Base-by-base conservation (phyloP, 2,888 invertebrate genomes). In the Agriotes lineatus region DNA sequence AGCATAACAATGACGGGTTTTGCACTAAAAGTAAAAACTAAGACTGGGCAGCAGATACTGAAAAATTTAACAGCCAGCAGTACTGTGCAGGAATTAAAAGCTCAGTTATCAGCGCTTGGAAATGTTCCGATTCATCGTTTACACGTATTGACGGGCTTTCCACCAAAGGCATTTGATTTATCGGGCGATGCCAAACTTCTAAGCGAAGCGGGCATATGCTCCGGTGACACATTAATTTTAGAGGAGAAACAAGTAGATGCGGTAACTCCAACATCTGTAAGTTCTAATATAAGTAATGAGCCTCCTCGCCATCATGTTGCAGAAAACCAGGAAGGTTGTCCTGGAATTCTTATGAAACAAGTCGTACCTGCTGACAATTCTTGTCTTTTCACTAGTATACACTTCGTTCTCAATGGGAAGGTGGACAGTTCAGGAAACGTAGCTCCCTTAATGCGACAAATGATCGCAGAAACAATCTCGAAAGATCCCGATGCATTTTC, bases 301-400 rank as follows among this genome's bases (percentile, higher is more conserved):
- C 16, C 10, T 12, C 12, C 42, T 16, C 39, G 67, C 44, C 22
- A 25, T 59, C 59, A 64, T 33, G 45, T 69, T 54, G 35, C 25
- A 2, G 64, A 69, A 30, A 65, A 65, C 37, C 67, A 52, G 37
- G 63, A 50, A 2, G 75, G 80, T 50, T 79, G 75, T 45, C 82
- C 83, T 69, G 96, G 96, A 25, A 90, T 96, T 75, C 85, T 97
- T 52, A 90, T 96, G 88, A 94, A 96, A 81, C 93, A 94, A 86
- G 91, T 95, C 44, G 97, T 98, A 58, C 97, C 97, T 73, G 94
- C 97, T 5, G 96, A 98, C 85, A 97, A 98, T 85, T 97, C 97
- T 2, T 98, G 98, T 85, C 89, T 98, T 54, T 98, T 98, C 84
- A 96, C 96, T 71, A 96, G 96, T 82, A 90, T 98, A 81, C 90